Percentiles rank a stretch among this genome's conserved stretches.
Evolutionary conservation across 2,113 vertebrate species (phyloP).

Genomic region (Equus quagga): DNA sequence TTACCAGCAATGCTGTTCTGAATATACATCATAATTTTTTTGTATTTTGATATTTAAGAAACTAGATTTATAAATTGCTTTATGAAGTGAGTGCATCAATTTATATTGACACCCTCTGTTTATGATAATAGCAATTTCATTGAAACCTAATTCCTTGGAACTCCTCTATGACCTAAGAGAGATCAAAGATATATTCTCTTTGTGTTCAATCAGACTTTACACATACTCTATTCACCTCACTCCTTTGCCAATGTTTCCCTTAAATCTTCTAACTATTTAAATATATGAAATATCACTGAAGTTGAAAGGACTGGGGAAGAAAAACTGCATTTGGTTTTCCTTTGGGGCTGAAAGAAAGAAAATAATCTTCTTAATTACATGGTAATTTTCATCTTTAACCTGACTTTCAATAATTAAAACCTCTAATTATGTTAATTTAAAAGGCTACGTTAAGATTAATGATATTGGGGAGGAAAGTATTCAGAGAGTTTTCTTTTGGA

Average conservation of each 20-base stretch:
- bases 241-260: not conserved
- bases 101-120: not conserved
- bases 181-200: not conserved
- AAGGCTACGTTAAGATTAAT: slow-evolving; percentile 62
- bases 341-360: slow-evolving; percentile 37
- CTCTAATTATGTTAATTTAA: slow-evolving; percentile 70
- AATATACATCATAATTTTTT: not conserved
- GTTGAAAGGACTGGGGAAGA: slow-evolving; percentile 49
- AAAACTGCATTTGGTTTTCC: slow-evolving; percentile 55
- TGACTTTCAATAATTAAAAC: slow-evolving; percentile 71
- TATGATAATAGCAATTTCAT: not conserved
- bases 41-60: not conserved
- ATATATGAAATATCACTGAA: slow-evolving; percentile 32
- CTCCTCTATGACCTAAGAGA: not conserved
- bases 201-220: not conserved
- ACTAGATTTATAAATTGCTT: not conserved
- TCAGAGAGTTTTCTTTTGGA: slow-evolving; percentile 47
- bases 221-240: not conserved
- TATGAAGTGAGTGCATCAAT: not conserved
- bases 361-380: slow-evolving; percentile 66
- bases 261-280: slow-evolving; percentile 45
- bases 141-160: not conserved
- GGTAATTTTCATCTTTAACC: slow-evolving; percentile 72
- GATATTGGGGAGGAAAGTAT: not conserved
- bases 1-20: not conserved